Percentiles rank a stretch among this genome's conserved stretches.
Evolutionary conservation across 2,888 invertebrate species (phyloP).

Genomic region (Erebia palarica): DNA sequence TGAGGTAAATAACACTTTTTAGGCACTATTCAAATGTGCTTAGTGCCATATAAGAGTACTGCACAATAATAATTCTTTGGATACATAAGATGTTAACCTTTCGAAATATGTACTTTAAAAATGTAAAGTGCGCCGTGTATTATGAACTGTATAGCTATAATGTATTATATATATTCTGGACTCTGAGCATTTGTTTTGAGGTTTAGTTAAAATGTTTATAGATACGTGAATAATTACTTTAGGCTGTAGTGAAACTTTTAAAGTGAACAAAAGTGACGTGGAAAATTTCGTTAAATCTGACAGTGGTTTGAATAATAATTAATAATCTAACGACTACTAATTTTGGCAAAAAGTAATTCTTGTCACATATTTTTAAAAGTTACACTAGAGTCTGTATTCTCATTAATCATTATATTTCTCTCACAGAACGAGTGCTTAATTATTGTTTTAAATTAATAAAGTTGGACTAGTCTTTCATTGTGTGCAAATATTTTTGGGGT

Average conservation of each 20-base stretch:
- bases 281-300: too few relatives aligned
- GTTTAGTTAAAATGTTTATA: background rate
- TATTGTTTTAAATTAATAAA: constrained; percentile 25
- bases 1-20: constrained; percentile 2
- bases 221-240: too few relatives aligned
- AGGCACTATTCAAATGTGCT: constrained; percentile 9
- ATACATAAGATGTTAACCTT: background rate
- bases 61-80: constrained; percentile 6
- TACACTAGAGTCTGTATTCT: background rate
- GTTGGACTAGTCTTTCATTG: constrained; percentile 26
- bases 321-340: background rate
- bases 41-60: constrained; percentile 11
- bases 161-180: background rate
- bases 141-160: background rate
- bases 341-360: background rate
- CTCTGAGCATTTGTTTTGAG: background rate
- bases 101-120: background rate
- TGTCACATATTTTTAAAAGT: background rate
- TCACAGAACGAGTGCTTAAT: constrained; percentile 24
- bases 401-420: constrained; percentile 5
- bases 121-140: background rate
- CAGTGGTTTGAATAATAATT: too few relatives aligned
- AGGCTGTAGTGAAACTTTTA: too few relatives aligned
- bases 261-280: too few relatives aligned
- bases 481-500: constrained; percentile 9